Evolutionary conservation across 2,888 invertebrate genomes (phyloP), one percentile per base, ranked within the genome.

Genomic region (Lasius fuliginosus): DNA sequence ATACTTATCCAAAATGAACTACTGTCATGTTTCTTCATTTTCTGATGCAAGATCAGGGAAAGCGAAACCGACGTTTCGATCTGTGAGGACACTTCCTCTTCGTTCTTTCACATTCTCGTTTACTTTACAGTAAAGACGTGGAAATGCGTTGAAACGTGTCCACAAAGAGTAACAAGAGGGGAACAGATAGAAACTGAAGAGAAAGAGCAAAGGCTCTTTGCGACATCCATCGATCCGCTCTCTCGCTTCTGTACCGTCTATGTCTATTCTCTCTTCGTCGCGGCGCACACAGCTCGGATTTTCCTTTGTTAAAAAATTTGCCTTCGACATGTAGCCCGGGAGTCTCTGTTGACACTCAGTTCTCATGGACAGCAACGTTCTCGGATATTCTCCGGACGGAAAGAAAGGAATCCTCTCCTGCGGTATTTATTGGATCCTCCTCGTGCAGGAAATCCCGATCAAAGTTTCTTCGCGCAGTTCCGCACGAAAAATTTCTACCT

Each of bases 241-340:
- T 73, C 18, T 46, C 36, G 12, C 58, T 42, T 79, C 77, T 60
- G 18, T 71, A 33, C 12, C 42, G 12, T 79, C 27, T n/a, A 42
- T n/a, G n/a, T 77, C 30, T 36, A 11, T 42, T 30, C 15, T 68
- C 8, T 36, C 33, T 30, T 8, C 18, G 5, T 49, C 49, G 18
- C 6, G 49, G 18, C 18, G 0, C 53, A 8, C n/a, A n/a, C 73
- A 62, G 40, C 27, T 49, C 12, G 15, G 46, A 73, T 60, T 60
- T 81, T 73, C 33, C 36, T 81, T 81, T 81, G 79, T 62, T 81
- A 81, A 73, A 81, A 79, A 81, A 81, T 81, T 81, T 81, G 73
- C 79, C 79, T 81, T 36, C 36, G 5, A 60, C 73, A 27, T n/a
- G n/a, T 73, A 73, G 73, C 33, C 33, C 33, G 12, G 6, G 33